phyloP scores from a whole-genome alignment of 2,797 vertebrate species.

The Macrochelys suwanniensis region DNA sequence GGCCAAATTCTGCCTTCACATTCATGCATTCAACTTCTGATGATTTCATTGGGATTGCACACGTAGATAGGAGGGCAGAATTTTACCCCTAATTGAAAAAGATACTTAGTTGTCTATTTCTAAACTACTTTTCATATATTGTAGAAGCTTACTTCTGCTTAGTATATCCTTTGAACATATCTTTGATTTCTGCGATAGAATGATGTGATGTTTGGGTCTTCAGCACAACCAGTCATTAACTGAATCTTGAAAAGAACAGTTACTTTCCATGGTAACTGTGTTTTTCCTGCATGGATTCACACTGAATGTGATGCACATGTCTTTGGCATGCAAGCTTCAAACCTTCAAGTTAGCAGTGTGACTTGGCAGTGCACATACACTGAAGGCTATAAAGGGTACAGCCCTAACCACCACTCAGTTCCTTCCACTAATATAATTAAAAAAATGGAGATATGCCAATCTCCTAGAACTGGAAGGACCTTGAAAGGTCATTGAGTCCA shows the following conservation, averaged over 20 bases:
- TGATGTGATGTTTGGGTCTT: not conserved
- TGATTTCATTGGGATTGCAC: not conserved
- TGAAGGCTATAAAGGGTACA: not conserved
- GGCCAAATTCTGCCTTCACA: not conserved
- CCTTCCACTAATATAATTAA: no score
- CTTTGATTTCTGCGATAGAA: not conserved
- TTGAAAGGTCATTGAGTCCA: no score
- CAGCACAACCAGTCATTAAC: not conserved
- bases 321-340: not conserved
- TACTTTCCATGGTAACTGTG: no score
- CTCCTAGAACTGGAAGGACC: no score
- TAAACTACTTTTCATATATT: not conserved
- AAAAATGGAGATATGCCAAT: no score
- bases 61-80: not conserved
- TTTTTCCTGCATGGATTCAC: not conserved
- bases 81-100: conserved; percentile 16
- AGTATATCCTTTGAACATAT: not conserved
- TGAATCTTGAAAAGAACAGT: not conserved
- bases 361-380: not conserved
- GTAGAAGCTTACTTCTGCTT: not conserved
- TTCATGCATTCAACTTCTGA: not conserved
- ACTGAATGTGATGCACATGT: not conserved
- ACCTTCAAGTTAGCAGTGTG: accelerated
- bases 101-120: not conserved
- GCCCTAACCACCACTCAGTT: not conserved